Base-by-base conservation (phyloP, 2,797 vertebrate species). In the Coregonus suidteri region DNA sequence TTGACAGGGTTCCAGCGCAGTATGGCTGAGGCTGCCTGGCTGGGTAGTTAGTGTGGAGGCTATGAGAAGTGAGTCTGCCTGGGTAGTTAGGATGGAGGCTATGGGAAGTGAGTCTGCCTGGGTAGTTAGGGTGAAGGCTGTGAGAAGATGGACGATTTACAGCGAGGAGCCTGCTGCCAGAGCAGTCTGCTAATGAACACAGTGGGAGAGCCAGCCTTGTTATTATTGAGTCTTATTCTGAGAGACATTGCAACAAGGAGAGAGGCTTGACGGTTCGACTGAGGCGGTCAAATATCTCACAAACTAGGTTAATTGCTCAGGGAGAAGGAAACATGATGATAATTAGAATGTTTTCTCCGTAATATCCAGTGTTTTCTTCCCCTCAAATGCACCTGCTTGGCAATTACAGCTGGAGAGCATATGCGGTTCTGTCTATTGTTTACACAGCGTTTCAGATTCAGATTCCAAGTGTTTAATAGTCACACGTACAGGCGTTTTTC, bases 221-320 rank as follows among this genome's bases (percentile, higher is more conserved):
- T 90, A 86, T 85, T 86, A 87, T 83, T 82, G 77, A 85, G 71
- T 74, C 85, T 83, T 87, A 82, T 87, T 88, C 88, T 6, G 14
- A 88, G 87, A 25, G 31, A 86, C 83, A 81, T 76, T 80, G 84
- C 59, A 62, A 53, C 62, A 64, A 35, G 20, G 25, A 76, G 66
- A 54, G 41, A 53, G 66, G 34, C 6, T 35, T 83, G 78, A 83
- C 86, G 80, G 65, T 31, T 81, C 72, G 87, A 83, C 81, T 73
- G 76, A 51, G 78, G 85, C 84, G 89, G 90, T 91, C 82, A 86
- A 76, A 79, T 75, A 85, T 84, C 82, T 82, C 86, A 86, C 82
- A 77, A 88, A 91, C 87, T 90, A 84, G 91, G 90, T 88, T 93
- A 91, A 94, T 93, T 90, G 92, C 88, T 92, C 34, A 1, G 91